Evolutionary conservation across 1,140 invertebrate species (phyloP), one percentile per base, ranked within the genome.

Genomic region (Neodiprion virginianus): DNA sequence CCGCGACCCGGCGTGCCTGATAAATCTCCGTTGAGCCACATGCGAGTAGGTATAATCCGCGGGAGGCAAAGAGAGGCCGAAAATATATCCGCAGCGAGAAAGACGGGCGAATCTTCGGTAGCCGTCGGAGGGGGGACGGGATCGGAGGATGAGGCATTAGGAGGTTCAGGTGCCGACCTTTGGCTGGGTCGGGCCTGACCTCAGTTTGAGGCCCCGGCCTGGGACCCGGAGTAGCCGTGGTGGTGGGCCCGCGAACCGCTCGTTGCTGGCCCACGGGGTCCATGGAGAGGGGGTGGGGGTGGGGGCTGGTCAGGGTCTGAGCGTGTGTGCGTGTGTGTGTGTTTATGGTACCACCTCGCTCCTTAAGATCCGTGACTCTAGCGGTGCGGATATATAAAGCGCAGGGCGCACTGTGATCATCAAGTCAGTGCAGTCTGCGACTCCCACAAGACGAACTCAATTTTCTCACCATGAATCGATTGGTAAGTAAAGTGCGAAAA

Each of bases 341-440:
- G 28, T 2, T 61, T 61, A 5, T 61, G 53, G 53, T 61, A 61
- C 53, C 53, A 61, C 53, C 53, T 61, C 53, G n/a, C 53, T 17
- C n/a, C 53, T 61, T 61, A 74, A 81, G 77, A 72, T 47, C 67
- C 48, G 28, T 74, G 80, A 81, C 77, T 79, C 72, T 79, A 75
- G 69, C 11, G 74, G 8, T 81, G 75, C 70, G 78, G 75, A 79
- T 81, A 81, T 81, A 81, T 81, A 81, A 81, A 77, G 80, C 76
- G 74, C 73, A 78, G 73, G 78, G 72, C 48, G 48, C 72, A 73
- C 67, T 48, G 40, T 67, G 23, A 69, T 68, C 69, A 61, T 69
- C 75, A 72, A 79, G 78, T 81, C 80, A 81, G 79, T 81, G 74
- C 74, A 77, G 72, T 71, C 74, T 69, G 73, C 75, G 78, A 61